Evolutionary conservation across 2,888 invertebrate genomes (phyloP), one percentile per base, ranked within the genome.

Genomic region (Harpagoxenus sublaevis): DNA sequence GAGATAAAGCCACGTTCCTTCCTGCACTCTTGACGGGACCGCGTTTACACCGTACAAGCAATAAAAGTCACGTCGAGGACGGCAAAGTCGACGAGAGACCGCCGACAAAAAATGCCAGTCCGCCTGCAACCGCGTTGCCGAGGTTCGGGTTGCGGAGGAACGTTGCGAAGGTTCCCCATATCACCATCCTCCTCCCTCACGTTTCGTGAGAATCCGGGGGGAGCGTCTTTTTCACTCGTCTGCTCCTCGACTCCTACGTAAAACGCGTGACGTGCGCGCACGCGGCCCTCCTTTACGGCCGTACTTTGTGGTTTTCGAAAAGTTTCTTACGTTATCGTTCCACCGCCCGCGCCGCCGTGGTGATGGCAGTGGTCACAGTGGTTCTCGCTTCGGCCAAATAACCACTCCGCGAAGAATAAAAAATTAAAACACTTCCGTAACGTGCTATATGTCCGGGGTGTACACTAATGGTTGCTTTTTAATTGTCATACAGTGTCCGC

Each of bases 291-390:
- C 79, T 94, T 94, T 94, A 93, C 92, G 90, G 91, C 88, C 90
- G 91, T 91, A 93, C 92, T 93, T 94, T 92, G 94, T 87, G 94
- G 93, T 93, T 93, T 93, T 92, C 89, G 87, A 90, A 92, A 92
- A 92, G 90, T 93, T 92, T 88, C 91, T 89, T 83, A 84, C 87
- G 87, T 85, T 89, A 87, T 84, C 60, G 63, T 81, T 45, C 60
- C 71, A 71, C 66, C 42, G 55, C n/a, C n/a, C n/a, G n/a, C n/a
- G n/a, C 63, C 68, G 55, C 39, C 28, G 65, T 35, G 45, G 70
- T 82, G 68, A 60, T 31, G 57, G 31, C 39, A 51, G 45, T 85
- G 71, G 48, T 71, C 71, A 57, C 79, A 81, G 79, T 71, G 79
- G 71, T 81, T 81, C 79, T 81, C 73, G 79, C 35, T 48, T 48